These are phyloP conservation scores for Euleptes europaea DNA, from an alignment of 2,113 vertebrate species.

Conservation along the genomic window DNA sequence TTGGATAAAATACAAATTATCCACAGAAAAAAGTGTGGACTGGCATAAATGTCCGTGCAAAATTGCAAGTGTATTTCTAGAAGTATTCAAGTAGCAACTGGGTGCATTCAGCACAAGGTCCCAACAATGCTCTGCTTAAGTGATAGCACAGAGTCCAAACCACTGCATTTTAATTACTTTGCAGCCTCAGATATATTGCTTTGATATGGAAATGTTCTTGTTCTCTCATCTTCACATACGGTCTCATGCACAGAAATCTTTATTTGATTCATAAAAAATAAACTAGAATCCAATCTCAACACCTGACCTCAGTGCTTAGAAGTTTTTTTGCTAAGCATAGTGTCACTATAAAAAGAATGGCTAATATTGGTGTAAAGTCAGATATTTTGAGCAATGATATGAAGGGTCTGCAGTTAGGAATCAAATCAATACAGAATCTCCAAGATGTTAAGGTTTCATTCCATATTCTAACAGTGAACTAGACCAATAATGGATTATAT, in stretches of 20 bases:
- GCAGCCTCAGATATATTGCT: conserved; percentile 88
- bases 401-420: conserved; percentile 77
- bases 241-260: conserved; percentile 92
- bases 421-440: conserved; percentile 76
- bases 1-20: conserved; percentile 86
- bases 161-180: conserved; percentile 98
- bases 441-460: conserved; percentile 68
- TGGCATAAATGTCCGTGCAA: conserved; percentile 91
- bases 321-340: conserved; percentile 82
- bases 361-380: conserved; percentile 83
- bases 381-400: conserved; percentile 79
- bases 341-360: conserved; percentile 88
- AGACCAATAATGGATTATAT: conserved; percentile 62
- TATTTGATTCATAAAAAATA: conserved; percentile 97
- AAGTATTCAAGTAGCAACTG: conserved; percentile 84
- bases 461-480: conserved; percentile 60
- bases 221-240: conserved; percentile 89
- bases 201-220: conserved; percentile 98
- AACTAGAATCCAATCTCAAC: conserved; percentile 90
- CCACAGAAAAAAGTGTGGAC: conserved; percentile 88
- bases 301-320: conserved; percentile 91
- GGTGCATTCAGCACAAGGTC: conserved; percentile 86
- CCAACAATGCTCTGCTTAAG: conserved; percentile 83
- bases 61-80: conserved; percentile 92
- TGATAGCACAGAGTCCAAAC: conserved; percentile 84